phyloP scores from a whole-genome alignment of 1,140 invertebrate genomes.

The Stratiolaelaps scimitus region DNA sequence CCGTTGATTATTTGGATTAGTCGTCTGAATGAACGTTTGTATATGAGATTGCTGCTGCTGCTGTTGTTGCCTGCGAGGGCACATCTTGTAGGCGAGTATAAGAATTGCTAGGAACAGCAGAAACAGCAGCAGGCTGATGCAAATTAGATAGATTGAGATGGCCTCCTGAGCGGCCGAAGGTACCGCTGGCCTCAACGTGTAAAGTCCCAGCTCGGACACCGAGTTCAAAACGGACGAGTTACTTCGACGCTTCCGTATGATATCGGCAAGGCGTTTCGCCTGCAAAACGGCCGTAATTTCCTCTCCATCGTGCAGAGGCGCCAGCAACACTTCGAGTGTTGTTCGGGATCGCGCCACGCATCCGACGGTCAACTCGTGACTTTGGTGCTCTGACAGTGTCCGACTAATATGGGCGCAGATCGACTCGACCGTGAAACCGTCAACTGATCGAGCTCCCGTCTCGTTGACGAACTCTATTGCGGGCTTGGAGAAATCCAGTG shows the following conservation, averaged over 20 bases:
- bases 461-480: background rate
- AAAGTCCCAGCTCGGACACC: background rate
- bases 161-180: too few species aligned
- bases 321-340: background rate
- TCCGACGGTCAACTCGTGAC: background rate
- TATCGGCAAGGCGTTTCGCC: background rate
- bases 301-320: background rate
- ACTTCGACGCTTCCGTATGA: background rate
- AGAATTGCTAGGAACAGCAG: too few species aligned
- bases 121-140: too few species aligned
- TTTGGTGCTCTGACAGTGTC: background rate
- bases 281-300: background rate
- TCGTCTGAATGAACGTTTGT: too few species aligned
- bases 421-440: slow-evolving; percentile 4
- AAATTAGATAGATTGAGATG: too few species aligned
- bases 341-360: background rate
- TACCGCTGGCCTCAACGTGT: too few species aligned
- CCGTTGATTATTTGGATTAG: too few species aligned
- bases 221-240: slow-evolving; percentile 13
- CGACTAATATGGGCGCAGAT: slow-evolving; percentile 8
- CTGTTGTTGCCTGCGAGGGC: too few species aligned
- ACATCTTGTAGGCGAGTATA: too few species aligned
- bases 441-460: background rate
- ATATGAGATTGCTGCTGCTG: too few species aligned
- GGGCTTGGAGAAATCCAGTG: slow-evolving; percentile 6